phyloP scores from a whole-genome alignment of 2,888 invertebrate species.

The Tipula lateralis region DNA sequence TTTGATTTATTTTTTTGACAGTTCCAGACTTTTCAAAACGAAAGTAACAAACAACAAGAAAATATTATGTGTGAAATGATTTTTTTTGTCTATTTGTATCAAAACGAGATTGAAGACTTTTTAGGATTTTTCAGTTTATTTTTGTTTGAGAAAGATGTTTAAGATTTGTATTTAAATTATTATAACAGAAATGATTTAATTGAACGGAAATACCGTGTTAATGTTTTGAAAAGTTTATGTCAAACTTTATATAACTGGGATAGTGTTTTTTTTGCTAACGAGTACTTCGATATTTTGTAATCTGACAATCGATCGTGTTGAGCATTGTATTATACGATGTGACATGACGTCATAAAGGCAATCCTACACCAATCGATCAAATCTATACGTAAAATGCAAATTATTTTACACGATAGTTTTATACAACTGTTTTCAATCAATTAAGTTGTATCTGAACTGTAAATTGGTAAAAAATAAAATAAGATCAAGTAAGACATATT shows the following conservation, averaged over 20 bases:
- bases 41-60: background rate
- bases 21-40: background rate
- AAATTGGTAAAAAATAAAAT: background rate
- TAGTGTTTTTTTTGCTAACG: background rate
- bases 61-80: background rate
- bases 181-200: background rate
- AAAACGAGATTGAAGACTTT: background rate
- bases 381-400: background rate
- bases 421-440: slow-evolving; percentile 13
- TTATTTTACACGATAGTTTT: background rate
- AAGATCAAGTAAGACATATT: background rate
- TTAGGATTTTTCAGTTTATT: background rate
- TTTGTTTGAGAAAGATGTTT: background rate
- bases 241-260: background rate
- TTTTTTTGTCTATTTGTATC: background rate
- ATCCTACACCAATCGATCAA: background rate
- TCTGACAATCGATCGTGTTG: background rate
- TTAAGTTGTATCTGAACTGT: background rate
- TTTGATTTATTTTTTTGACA: slow-evolving; percentile 7
- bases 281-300: background rate
- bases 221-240: slow-evolving; percentile 11
- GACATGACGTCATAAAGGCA: background rate
- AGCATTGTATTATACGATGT: background rate
- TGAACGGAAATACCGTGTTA: slow-evolving; percentile 9
- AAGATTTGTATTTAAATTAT: background rate